A percentile compares a stretch with the other conserved stretches of the same genome.
Conservation (phyloP, 1,140 invertebrate genomes). For the Orius laevigatus region DNA sequence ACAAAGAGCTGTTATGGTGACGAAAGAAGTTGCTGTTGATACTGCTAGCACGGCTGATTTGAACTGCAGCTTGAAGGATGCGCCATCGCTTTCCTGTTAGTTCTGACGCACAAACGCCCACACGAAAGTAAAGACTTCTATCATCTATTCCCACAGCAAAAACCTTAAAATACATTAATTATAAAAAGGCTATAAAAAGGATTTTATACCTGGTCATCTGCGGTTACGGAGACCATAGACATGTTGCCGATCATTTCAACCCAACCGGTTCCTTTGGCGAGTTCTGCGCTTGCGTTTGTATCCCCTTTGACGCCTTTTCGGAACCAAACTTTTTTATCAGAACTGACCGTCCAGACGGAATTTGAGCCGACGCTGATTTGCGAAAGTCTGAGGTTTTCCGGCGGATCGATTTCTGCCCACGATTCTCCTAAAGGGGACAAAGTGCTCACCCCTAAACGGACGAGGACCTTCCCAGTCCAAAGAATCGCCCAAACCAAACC, state of each 20-base stretch:
- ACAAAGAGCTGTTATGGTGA: slow-evolving; percentile 29
- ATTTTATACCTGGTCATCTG: slow-evolving; percentile 60
- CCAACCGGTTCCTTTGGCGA: slow-evolving; percentile 60
- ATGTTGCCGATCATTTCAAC: slow-evolving; percentile 73
- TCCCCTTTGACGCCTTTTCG: slow-evolving; percentile 54
- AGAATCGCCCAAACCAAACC: slow-evolving; percentile 73
- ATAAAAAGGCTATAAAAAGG: not conserved
- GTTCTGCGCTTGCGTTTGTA: slow-evolving; percentile 49
- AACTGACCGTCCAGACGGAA: slow-evolving; percentile 71
- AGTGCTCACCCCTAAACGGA: slow-evolving; percentile 55
- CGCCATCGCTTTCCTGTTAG: slow-evolving; percentile 77
- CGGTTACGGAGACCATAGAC: slow-evolving; percentile 61
- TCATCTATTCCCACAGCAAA: slow-evolving; percentile 44
- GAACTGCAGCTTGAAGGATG: slow-evolving; percentile 52
- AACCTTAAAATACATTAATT: slow-evolving; percentile 16
- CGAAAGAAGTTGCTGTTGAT: slow-evolving; percentile 33
- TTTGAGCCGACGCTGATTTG: slow-evolving; percentile 71
- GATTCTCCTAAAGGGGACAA: slow-evolving; percentile 37
- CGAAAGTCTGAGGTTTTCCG: slow-evolving; percentile 45
- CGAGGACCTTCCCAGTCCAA: slow-evolving; percentile 60
- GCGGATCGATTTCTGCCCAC: slow-evolving; percentile 67
- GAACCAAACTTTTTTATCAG: slow-evolving; percentile 78
- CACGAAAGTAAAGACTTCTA: slow-evolving; percentile 59
- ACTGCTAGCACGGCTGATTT: slow-evolving; percentile 60
- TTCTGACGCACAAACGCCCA: slow-evolving; percentile 56